A percentile compares a stretch with the other conserved stretches of the same genome.
phyloP scores from a whole-genome alignment of 2,113 vertebrate species.

The Zosterops borbonicus region DNA sequence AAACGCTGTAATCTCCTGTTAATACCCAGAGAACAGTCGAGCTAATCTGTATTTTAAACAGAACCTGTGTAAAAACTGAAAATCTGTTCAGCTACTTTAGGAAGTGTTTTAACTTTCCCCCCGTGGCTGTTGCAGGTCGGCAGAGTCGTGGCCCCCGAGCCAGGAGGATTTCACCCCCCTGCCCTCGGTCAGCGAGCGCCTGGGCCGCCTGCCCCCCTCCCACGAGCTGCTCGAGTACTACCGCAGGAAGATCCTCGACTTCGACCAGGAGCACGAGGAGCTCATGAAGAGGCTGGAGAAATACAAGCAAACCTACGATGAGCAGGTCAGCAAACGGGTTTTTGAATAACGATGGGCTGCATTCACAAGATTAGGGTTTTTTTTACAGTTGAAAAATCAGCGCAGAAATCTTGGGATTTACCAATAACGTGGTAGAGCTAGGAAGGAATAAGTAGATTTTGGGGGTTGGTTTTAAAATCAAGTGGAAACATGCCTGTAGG shows the following conservation, averaged over 20 bases:
- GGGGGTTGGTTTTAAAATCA: not conserved
- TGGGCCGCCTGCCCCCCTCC: conserved; percentile 84
- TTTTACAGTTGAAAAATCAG: not conserved
- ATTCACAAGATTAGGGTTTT: not conserved
- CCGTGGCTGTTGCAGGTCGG: not conserved
- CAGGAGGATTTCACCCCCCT: conserved; percentile 76
- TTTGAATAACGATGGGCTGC: fast-evolving
- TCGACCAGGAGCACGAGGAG: conserved; percentile 88
- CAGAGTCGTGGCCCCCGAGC: not conserved
- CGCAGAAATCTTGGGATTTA: not conserved
- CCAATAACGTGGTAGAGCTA: not conserved
- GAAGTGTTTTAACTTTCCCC: not conserved
- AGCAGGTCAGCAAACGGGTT: conserved; percentile 77
- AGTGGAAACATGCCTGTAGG: fast-evolving
- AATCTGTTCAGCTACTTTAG: not conserved
- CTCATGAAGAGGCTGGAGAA: conserved; percentile 86
- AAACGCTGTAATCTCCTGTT: fast-evolving
- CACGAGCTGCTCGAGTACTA: conserved; percentile 91
- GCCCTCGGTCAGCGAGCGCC: conserved; percentile 82
- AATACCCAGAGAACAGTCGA: not conserved
- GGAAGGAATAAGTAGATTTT: not conserved
- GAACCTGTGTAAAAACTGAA: not conserved
- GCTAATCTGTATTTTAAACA: not conserved
- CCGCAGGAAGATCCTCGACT: conserved; percentile 86
- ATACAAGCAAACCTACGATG: conserved; percentile 80